A percentile compares a stretch with the other conserved stretches of the same genome.
These are phyloP conservation scores for Ridgeia piscesae DNA, from an alignment of 1,140 invertebrate genomes.

Conservation along the genomic window DNA sequence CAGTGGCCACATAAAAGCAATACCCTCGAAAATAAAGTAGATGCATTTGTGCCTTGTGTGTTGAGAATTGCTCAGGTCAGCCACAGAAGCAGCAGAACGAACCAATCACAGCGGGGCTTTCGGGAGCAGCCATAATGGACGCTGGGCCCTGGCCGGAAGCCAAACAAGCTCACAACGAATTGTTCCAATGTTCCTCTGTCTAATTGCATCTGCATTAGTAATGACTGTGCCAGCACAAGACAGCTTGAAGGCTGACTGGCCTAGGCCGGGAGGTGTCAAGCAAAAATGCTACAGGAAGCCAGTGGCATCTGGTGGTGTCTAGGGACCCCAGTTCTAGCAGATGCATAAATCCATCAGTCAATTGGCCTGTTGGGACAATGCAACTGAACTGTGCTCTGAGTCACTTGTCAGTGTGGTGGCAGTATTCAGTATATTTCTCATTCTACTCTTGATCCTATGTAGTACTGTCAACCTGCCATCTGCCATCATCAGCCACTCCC, in stretches of 20 bases:
- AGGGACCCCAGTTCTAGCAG: neutral
- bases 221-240: neutral
- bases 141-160: neutral
- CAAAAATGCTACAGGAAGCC: neutral
- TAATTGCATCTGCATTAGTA: constrained; percentile 6
- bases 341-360: neutral
- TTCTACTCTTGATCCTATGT: neutral
- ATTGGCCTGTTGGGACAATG: neutral
- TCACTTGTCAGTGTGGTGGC: neutral
- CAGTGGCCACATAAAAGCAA: neutral
- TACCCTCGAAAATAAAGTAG: neutral
- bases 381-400: neutral
- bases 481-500: no score
- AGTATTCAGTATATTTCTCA: neutral
- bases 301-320: neutral
- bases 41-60: neutral
- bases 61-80: neutral
- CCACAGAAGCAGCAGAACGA: neutral
- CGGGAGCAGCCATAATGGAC: neutral
- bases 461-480: no score
- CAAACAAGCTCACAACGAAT: neutral
- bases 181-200: neutral
- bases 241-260: neutral
- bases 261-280: neutral
- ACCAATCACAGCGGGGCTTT: neutral